Percentiles rank a stretch among this genome's conserved stretches.
phyloP scores from a whole-genome alignment of 1,140 invertebrate genomes.

The Trachymyrmex cornetzi region DNA sequence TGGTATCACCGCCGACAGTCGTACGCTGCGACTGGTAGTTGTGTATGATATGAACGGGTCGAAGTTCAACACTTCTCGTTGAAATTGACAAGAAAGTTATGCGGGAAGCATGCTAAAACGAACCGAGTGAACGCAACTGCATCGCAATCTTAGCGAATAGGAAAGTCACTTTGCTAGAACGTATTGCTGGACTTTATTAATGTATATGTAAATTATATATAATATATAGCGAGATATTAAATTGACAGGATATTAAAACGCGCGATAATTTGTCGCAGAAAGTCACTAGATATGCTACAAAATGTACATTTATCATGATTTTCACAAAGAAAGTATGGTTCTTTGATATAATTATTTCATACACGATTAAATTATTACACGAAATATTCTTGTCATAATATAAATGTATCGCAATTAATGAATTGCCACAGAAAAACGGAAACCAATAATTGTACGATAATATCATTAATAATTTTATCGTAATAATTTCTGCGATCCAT shows the following conservation, averaged over 20 bases:
- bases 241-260: constrained; percentile 77
- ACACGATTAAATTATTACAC: constrained; percentile 11
- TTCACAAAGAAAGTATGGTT: neutral
- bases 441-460: neutral
- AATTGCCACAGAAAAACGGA: neutral
- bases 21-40: neutral
- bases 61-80: neutral
- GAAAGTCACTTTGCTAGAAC: constrained; percentile 73
- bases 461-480: neutral
- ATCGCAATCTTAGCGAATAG: constrained; percentile 57
- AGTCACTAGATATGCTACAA: neutral
- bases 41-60: neutral
- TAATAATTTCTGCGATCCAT: neutral
- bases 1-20: neutral
- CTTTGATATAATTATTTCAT: constrained; percentile 18
- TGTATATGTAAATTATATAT: neutral
- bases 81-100: constrained; percentile 21
- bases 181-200: constrained; percentile 18
- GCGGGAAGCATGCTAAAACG: neutral
- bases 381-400: constrained; percentile 1
- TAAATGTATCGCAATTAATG: constrained; percentile 15
- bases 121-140: constrained; percentile 26
- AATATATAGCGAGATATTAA: constrained; percentile 58
- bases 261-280: neutral
- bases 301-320: neutral